Evolutionary conservation across 30 jellyfish, hydroid and myxozoan species (phyloP), one percentile per base, ranked within the genome.

Genomic region (Phacellophora camtschatica): DNA sequence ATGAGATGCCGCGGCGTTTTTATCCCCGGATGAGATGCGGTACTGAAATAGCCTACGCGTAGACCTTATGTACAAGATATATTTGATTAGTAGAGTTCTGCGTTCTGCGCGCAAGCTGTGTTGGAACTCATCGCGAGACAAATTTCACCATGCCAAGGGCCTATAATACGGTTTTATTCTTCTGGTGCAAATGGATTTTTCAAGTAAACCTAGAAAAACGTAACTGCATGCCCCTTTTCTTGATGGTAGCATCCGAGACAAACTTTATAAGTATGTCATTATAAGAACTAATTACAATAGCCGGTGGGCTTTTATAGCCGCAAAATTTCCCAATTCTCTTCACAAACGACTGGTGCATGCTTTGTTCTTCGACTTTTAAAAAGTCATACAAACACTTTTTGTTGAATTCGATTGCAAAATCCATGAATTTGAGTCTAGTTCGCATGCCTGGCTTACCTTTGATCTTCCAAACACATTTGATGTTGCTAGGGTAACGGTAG

Each of bases 291-390:
- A 84, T 67, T 16, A 45, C 79, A 16, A 90, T 57, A 9, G 28
- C 74, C 0, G 91, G 70, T 32, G 98, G 98, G 30, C 30, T 66
- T 24, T 64, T 46, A 37, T 66, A 29, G 30, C 98, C 98, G 51
- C 98, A 90, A 51, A 90, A 90, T 22, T 92, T 50, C 13, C 98
- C 98, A 15, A 90, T 71, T 42, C 70, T 54, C 53, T 90, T 90
- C 9, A 73, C 76, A 19, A 85, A 88, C 0, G 73, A 50, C 42
- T 84, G 81, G 16, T 58, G 53, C 8, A 42, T 10, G 19, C 42
- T 76, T 30, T 66, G 79, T 55, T 90, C 96, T 56, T 84, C 98
- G 1, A 90, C 59, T 50, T 76, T 92, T 18, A 85, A 28, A 65
- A 62, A 90, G 71, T 90, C 98, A 71, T 50, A 90, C 28, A 54